Evolutionary conservation across 2,888 invertebrate species (phyloP).

Genomic region (Tenthredo scrophulariae): DNA sequence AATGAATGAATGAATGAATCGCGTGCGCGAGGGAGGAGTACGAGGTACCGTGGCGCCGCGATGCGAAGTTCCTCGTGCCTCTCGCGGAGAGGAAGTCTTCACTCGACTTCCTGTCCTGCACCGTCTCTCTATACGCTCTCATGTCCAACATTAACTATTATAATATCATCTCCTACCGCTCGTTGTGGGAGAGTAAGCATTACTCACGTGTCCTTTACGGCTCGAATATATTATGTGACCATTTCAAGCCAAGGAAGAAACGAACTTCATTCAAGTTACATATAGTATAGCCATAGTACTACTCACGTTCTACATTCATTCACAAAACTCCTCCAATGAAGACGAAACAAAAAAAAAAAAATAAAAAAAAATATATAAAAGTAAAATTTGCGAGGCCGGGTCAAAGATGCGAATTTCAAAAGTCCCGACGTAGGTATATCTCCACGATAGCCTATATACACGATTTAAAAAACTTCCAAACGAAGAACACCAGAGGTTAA

Average conservation of each 20-base stretch:
- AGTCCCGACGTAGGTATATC: too few species aligned
- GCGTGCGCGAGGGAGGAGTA: slow-evolving; percentile 67
- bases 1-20: slow-evolving; percentile 63
- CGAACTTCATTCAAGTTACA: slow-evolving; percentile 24
- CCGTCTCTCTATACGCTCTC: slow-evolving; percentile 63
- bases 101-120: slow-evolving; percentile 74
- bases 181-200: slow-evolving; percentile 78
- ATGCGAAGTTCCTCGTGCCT: slow-evolving; percentile 77
- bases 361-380: too few species aligned
- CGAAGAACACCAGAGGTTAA: too few species aligned
- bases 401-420: background rate
- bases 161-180: slow-evolving; percentile 76
- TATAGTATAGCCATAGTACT: background rate
- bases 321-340: background rate
- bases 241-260: slow-evolving; percentile 14
- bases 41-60: slow-evolving; percentile 74
- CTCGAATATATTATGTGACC: slow-evolving; percentile 65
- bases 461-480: too few species aligned
- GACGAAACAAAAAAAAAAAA: background rate
- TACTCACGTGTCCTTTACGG: slow-evolving; percentile 69
- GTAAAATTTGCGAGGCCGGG: background rate
- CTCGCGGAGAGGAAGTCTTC: slow-evolving; percentile 59
- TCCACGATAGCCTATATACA: too few species aligned
- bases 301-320: background rate
- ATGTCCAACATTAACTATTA: slow-evolving; percentile 75